phyloP scores from a whole-genome alignment of 2,888 invertebrate genomes.

The Ditula angustiorana region DNA sequence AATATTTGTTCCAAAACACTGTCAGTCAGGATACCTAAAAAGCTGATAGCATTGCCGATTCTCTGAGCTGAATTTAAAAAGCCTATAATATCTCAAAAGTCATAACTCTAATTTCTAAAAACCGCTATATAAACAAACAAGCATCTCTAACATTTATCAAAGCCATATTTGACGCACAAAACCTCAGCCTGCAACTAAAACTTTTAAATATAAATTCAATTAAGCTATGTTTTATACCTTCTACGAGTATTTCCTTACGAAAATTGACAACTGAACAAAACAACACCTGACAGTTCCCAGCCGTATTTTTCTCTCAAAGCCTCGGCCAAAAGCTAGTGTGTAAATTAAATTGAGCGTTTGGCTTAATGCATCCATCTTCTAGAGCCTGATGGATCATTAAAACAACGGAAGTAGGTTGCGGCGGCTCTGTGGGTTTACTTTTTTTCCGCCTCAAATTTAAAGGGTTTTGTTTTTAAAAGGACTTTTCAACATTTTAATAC shows the following conservation, averaged over 20 bases:
- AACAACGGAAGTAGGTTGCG: slow-evolving; percentile 37
- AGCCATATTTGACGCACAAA: no score
- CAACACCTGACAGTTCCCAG: not conserved
- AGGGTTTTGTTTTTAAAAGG: slow-evolving; percentile 36
- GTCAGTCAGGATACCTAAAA: no score
- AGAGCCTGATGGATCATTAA: slow-evolving; percentile 39
- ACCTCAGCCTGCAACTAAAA: no score
- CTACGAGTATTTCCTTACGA: not conserved
- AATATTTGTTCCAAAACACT: no score
- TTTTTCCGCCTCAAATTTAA: slow-evolving; percentile 36
- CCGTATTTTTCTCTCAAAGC: not conserved
- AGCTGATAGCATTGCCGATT: no score
- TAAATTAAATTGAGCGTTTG: slow-evolving; percentile 37
- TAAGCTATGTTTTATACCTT: no score
- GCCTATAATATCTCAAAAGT: no score
- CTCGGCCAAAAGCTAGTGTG: slow-evolving; percentile 26
- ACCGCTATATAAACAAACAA: no score
- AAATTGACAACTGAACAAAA: not conserved
- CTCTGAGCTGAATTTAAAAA: no score
- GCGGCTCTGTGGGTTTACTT: slow-evolving; percentile 30
- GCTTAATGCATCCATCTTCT: slow-evolving; percentile 37
- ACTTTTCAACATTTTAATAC: slow-evolving; percentile 34
- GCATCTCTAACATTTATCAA: no score
- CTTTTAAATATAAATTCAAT: no score
- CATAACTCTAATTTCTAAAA: no score